Conservation (phyloP, 1,140 invertebrate species). For the Pachyrhynchus sulphureomaculatus region DNA sequence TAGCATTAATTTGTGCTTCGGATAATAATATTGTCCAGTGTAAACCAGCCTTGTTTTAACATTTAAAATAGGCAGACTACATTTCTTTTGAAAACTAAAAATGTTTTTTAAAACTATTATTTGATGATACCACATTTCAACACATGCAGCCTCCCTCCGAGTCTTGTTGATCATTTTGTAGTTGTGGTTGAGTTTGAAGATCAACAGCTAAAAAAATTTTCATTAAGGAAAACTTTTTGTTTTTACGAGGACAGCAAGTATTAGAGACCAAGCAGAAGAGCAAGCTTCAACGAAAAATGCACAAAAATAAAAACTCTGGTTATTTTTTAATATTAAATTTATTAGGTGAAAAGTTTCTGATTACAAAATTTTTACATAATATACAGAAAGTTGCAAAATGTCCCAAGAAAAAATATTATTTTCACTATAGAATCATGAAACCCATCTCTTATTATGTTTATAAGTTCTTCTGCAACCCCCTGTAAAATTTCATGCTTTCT, state of each 20-base stretch:
- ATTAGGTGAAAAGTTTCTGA: conserved; percentile 1
- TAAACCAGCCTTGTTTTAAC: conserved; percentile 16
- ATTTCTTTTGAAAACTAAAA: conserved; percentile 25
- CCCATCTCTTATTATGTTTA: too few species aligned
- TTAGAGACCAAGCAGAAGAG: background rate
- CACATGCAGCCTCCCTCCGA: conserved; percentile 79
- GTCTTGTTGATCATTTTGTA: conserved; percentile 72
- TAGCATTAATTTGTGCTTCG: background rate
- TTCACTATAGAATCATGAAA: too few species aligned
- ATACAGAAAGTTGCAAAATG: background rate
- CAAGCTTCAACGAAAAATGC: background rate
- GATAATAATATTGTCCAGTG: background rate
- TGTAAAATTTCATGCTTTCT: too few species aligned
- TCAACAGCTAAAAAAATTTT: conserved; percentile 64
- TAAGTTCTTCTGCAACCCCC: too few species aligned
- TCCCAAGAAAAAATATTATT: too few species aligned
- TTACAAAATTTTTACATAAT: conserved; percentile 9
- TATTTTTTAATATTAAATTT: conserved; percentile 5
- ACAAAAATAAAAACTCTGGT: background rate
- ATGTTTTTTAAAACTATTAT: conserved; percentile 30
- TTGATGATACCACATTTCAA: conserved; percentile 49
- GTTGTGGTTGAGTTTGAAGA: conserved; percentile 72
- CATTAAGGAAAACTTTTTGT: conserved; percentile 49
- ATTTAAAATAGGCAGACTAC: conserved; percentile 42
- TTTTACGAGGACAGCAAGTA: background rate